Evolutionary conservation across 2,888 invertebrate genomes (phyloP), one percentile per base, ranked within the genome.

Genomic region (Drosophila tripunctata): DNA sequence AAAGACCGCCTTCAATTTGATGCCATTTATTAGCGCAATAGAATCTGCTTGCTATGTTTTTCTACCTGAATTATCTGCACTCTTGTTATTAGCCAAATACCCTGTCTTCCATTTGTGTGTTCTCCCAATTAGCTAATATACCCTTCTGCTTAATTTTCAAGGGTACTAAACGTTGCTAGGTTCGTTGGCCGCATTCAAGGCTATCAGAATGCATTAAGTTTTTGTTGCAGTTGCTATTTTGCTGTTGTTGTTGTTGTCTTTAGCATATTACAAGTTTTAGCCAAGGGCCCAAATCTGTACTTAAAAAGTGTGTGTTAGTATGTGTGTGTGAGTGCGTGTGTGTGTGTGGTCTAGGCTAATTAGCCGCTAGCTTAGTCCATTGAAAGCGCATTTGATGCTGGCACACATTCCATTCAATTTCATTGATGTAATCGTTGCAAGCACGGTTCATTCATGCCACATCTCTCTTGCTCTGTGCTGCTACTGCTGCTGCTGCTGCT

Each of bases 341-440:
- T 48, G 58, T 84, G 80, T 81, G 81, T 86, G 88, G 81, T 69
- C 81, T 54, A 14, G 24, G 48, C 76, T 79, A 86, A 81, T 81
- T 81, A 87, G 80, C 83, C 80, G 56, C 41, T 31, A 50, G 50
- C 58, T 35, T 52, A 61, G 48, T 54, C 66, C 79, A 80, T 82
- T 70, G 86, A 81, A 78, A 86, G 75, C 61, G 67, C 68, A 68
- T 85, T 82, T 67, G 72, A 78, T 66, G 66, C 69, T 84, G 81
- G 68, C 88, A 79, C 87, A 81, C 86, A 81, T 87, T 87, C 74
- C 82, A 80, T 75, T 84, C 69, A 81, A 75, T 87, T 84, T 87
- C 82, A 88, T 85, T 83, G 87, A 83, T 88, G 72, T 60, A 70
- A 83, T 87, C 87, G 66, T 12, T 38, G 48, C 52, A 33, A 30